These are phyloP conservation scores for Lagopus leucura DNA, from an alignment of 2,113 vertebrate species.

Conservation along the genomic window DNA sequence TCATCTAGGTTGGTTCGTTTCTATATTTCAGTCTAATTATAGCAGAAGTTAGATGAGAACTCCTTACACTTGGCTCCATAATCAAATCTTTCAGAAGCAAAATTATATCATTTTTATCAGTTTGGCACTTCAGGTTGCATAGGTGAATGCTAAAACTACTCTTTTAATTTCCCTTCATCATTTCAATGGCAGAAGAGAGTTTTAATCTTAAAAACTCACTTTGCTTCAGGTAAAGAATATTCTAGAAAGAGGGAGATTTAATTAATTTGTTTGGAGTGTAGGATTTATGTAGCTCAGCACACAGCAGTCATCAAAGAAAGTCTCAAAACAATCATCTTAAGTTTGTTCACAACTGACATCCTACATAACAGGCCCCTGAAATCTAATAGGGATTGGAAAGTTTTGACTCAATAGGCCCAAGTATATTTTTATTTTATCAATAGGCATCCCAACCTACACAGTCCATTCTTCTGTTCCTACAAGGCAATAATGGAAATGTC, in stretches of 20 bases:
- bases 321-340: background rate
- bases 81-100: background rate
- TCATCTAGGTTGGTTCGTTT: conserved; percentile 37
- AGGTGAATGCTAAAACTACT: background rate
- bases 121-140: background rate
- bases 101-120: background rate
- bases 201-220: background rate
- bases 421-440: background rate
- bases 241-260: background rate
- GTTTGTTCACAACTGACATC: background rate
- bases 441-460: background rate
- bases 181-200: background rate
- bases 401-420: background rate
- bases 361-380: background rate
- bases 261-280: background rate
- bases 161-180: background rate
- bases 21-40: background rate
- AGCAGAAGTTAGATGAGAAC: background rate
- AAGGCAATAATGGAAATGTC: background rate
- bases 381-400: background rate
- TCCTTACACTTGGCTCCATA: background rate
- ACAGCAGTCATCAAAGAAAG: background rate
- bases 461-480: background rate
- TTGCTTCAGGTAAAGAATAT: background rate
- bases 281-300: background rate